These are phyloP conservation scores for Alauda arvensis DNA, from an alignment of 2,797 vertebrate genomes.

Conservation along the genomic window DNA sequence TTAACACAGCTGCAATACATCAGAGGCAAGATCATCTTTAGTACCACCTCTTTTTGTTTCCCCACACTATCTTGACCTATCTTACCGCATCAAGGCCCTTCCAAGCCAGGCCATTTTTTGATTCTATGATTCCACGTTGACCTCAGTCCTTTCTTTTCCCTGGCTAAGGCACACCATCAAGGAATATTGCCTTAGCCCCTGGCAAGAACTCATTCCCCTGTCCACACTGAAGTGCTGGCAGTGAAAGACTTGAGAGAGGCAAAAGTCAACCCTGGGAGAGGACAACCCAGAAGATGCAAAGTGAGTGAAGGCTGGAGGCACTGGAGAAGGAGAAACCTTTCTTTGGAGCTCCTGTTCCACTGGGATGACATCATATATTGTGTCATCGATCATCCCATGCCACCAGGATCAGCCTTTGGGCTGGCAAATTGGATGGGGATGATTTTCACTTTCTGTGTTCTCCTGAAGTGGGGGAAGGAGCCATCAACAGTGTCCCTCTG, in stretches of 20 bases:
- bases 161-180: background rate
- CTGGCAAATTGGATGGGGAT: background rate
- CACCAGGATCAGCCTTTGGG: background rate
- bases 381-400: background rate
- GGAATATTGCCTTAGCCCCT: background rate
- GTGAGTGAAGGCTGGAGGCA: background rate
- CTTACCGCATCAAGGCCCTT: background rate
- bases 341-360: background rate
- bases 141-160: background rate
- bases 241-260: background rate
- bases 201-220: background rate
- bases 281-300: background rate
- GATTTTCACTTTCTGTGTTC: background rate
- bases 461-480: background rate
- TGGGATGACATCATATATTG: background rate
- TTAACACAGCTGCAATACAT: too few relatives aligned
- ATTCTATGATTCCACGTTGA: background rate
- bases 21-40: too few relatives aligned
- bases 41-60: too few relatives aligned
- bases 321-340: background rate
- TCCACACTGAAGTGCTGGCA: background rate
- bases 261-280: background rate
- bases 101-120: background rate
- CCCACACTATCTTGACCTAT: too few relatives aligned
- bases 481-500: too few relatives aligned